Percentiles rank a stretch among this genome's conserved stretches.
Conservation (phyloP, 2,797 vertebrate genomes). For the Smutsia temminckii region DNA sequence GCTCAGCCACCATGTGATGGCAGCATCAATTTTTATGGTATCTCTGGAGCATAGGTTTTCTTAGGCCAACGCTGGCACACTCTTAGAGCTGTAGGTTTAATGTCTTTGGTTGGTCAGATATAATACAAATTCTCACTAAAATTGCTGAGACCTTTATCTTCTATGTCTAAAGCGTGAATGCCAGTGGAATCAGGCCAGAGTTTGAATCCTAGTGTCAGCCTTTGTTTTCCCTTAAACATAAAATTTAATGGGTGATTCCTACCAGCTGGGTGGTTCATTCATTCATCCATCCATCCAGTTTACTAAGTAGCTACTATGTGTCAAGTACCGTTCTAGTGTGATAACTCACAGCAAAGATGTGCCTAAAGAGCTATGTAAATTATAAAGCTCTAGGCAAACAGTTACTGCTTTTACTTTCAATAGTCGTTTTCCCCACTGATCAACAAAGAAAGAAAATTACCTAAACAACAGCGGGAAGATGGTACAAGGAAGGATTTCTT, state of each 20-base stretch:
- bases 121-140: background rate
- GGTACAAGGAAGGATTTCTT: background rate
- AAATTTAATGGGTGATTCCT: background rate
- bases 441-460: slow-evolving; percentile 3
- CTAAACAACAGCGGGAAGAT: background rate
- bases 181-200: background rate
- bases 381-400: background rate
- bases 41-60: background rate
- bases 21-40: background rate
- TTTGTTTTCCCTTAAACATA: background rate
- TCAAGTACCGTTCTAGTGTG: background rate
- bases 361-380: background rate
- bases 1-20: background rate
- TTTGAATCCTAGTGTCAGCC: background rate
- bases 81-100: background rate
- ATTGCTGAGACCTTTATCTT: background rate
- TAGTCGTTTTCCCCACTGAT: background rate
- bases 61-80: background rate
- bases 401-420: background rate
- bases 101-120: background rate
- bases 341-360: background rate
- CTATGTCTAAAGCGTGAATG: background rate
- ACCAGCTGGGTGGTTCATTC: background rate
- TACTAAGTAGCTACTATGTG: background rate
- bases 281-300: background rate